Base-by-base conservation (phyloP, 2,888 invertebrate genomes). In the Teleiodes luculella region DNA sequence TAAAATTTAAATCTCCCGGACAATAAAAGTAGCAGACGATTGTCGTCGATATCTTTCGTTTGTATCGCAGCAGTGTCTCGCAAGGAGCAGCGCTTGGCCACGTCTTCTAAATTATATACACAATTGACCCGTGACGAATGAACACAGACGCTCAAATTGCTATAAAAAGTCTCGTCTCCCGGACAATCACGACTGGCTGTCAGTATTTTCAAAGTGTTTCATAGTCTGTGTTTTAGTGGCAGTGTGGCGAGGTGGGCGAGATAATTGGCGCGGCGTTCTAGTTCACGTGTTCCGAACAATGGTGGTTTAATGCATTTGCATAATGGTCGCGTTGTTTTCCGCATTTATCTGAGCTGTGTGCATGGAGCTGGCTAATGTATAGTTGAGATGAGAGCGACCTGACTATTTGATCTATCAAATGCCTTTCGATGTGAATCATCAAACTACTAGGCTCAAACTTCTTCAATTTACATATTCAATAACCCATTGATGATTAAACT, bases 301-400 rank as follows among this genome's bases (percentile, higher is more conserved):
- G 71, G 67, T 57, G 62, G 66, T 71, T 70, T 72, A 72, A 74
- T 72, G 72, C 71, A 76, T 78, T 76, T 72, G 70, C 76, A 78
- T 79, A 76, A 78, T 77, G 70, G 67, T 66, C 66, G 58, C 65
- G 59, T 62, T 65, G 68, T 66, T 72, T 67, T 63, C 70, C 64
- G 64, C 71, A 66, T 74, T 71, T 77, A 70, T 71, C 68, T 70
- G 65, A 58, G 57, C 49, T 58, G 3, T 58, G 55, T 55, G 49
- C 41, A 52, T 47, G 35, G 13, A 46, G 52, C 36, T 31, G 13
- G n/a, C 24, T 24, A 24, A 24, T 24, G 24, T 24, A 2, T 18
- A 4, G 31, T 7, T 14, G 46, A 10, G 47, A 31, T 33, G 47
- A 33, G 33, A 47, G 31, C 31, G 16, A 47, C 47, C 47, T 18